A percentile compares a stretch with the other conserved stretches of the same genome.
phyloP scores from a whole-genome alignment of 2,888 invertebrate species.

The Rhagium mordax region DNA sequence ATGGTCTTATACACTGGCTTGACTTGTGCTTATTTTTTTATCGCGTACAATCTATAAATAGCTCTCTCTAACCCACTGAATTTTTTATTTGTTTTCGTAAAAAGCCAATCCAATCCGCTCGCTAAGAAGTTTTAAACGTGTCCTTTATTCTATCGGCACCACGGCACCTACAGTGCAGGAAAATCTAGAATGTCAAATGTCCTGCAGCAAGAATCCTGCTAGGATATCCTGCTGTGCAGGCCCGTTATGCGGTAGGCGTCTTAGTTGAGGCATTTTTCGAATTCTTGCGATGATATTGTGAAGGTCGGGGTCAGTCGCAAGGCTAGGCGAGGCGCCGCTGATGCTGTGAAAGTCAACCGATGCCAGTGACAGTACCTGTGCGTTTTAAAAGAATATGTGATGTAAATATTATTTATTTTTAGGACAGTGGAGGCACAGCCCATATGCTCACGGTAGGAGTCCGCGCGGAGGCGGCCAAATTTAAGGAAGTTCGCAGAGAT shows the following conservation, averaged over 20 bases:
- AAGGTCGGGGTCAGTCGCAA: slow-evolving; percentile 51
- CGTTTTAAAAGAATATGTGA: too few relatives aligned
- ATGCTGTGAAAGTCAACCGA: slow-evolving; percentile 45
- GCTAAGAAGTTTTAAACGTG: not conserved
- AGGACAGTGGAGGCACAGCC: too few relatives aligned
- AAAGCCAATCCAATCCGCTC: not conserved
- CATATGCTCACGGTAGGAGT: too few relatives aligned
- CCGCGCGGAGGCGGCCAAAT: too few relatives aligned
- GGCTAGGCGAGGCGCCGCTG: slow-evolving; percentile 52
- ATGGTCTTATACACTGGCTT: not conserved
- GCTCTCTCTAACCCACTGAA: not conserved
- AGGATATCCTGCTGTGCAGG: slow-evolving; percentile 24
- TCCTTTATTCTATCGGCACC: not conserved
- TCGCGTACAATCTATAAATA: not conserved
- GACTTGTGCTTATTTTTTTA: not conserved
- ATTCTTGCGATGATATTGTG: slow-evolving; percentile 45
- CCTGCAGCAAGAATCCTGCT: slow-evolving; percentile 23
- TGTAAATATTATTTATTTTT: too few relatives aligned
- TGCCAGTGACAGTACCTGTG: slow-evolving; percentile 20
- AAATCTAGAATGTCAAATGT: slow-evolving; percentile 2
- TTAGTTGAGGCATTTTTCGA: slow-evolving; percentile 37
- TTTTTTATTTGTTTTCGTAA: not conserved
- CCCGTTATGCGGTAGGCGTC: slow-evolving; percentile 29
- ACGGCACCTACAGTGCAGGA: not conserved
- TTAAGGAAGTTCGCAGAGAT: too few relatives aligned